Evolutionary conservation across 2,113 vertebrate genomes (phyloP).

Genomic region (Microtus pennsylvanicus): DNA sequence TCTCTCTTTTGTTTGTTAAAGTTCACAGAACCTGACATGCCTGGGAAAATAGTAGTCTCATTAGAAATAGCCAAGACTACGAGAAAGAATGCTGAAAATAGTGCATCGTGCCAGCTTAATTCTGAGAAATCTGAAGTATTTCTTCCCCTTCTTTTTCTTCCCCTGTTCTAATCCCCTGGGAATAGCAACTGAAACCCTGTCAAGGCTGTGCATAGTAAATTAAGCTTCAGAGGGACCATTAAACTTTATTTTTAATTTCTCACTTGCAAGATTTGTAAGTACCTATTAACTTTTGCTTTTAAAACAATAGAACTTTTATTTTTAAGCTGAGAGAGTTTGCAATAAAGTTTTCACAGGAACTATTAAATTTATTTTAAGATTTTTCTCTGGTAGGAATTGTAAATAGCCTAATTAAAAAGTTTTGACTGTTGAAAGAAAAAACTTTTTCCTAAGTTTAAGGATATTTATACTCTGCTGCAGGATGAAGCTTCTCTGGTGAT

Average conservation of each 20-base stretch:
- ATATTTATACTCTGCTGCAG: background rate
- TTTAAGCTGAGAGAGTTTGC: conserved; percentile 4
- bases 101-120: background rate
- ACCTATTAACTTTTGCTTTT: conserved; percentile 64
- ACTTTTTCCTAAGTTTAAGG: conserved; percentile 22
- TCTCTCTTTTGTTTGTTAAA: background rate
- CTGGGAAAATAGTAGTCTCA: background rate
- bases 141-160: background rate
- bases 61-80: background rate
- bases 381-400: conserved; percentile 18
- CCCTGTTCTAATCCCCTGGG: background rate
- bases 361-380: conserved; percentile 63
- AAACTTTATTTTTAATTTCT: conserved; percentile 64
- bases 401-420: conserved; percentile 69
- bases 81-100: background rate
- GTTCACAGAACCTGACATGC: background rate
- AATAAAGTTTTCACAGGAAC: conserved; percentile 64
- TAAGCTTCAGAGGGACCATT: conserved; percentile 71
- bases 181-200: conserved; percentile 51
- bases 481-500: background rate
- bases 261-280: conserved; percentile 49
- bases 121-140: conserved; percentile 30
- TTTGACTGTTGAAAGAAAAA: conserved; percentile 51
- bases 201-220: conserved; percentile 35
- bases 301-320: conserved; percentile 38